A percentile compares a stretch with the other conserved stretches of the same genome.
Evolutionary conservation across 2,113 vertebrate species (phyloP).

Genomic region (Tachysurus vachellii): DNA sequence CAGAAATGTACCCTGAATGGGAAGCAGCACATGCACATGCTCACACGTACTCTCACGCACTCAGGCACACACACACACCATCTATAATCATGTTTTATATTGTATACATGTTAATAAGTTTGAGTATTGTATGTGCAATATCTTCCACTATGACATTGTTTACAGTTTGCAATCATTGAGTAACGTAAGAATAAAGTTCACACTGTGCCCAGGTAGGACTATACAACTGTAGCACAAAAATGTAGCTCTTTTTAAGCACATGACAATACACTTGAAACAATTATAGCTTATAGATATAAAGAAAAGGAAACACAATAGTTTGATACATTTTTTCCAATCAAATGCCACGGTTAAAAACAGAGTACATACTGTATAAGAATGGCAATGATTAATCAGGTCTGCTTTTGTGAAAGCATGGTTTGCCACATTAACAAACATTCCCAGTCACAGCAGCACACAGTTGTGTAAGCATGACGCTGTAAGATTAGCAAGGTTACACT

Average conservation of each 20-base stretch:
- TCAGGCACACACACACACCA: too few species aligned
- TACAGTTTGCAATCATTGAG: too few species aligned
- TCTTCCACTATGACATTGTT: too few species aligned
- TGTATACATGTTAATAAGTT: too few species aligned
- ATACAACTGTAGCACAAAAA: too few species aligned
- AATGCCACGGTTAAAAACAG: background rate
- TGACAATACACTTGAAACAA: too few species aligned
- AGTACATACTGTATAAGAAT: background rate
- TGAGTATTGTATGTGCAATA: too few species aligned
- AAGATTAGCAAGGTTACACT: conserved; percentile 43
- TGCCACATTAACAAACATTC: conserved; percentile 36
- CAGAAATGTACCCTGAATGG: background rate
- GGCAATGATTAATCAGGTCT: conserved; percentile 55
- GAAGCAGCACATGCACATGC: background rate
- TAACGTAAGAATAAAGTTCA: too few species aligned
- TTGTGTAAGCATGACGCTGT: conserved; percentile 68
- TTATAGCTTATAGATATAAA: background rate
- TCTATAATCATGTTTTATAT: too few species aligned
- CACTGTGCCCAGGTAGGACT: too few species aligned
- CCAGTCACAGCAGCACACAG: conserved; percentile 8
- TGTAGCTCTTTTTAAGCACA: too few species aligned
- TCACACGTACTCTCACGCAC: background rate
- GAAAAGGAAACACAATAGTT: background rate
- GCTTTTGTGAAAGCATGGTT: conserved; percentile 28
- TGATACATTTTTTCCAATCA: background rate